Evolutionary conservation across 2,888 invertebrate genomes (phyloP).

Genomic region (Rhimphoctona megacephalus): DNA sequence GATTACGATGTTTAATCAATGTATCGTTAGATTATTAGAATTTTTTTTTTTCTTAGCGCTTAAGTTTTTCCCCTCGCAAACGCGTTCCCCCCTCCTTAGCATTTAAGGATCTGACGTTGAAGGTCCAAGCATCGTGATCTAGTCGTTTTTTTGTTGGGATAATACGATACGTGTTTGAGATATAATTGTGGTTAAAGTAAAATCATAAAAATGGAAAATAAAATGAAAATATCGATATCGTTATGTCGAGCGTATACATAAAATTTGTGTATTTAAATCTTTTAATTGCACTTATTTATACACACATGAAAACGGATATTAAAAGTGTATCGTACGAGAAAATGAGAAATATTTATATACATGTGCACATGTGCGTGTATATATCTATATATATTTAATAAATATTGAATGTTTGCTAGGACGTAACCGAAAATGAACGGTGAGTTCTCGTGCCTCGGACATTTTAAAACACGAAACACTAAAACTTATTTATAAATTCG

Average conservation of each 20-base stretch:
- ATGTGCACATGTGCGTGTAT: not conserved
- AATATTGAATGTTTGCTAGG: constrained; percentile 45
- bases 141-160: constrained; percentile 81
- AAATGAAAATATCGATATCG: constrained; percentile 1
- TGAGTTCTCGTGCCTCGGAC: constrained; percentile 66
- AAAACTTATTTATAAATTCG: not conserved
- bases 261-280: constrained; percentile 27
- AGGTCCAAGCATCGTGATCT: constrained; percentile 82
- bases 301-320: constrained; percentile 36
- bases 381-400: constrained; percentile 14
- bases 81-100: constrained; percentile 69
- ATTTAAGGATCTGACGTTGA: constrained; percentile 80
- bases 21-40: constrained; percentile 74
- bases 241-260: constrained; percentile 23
- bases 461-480: constrained; percentile 40
- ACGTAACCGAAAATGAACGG: constrained; percentile 50
- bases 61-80: constrained; percentile 71
- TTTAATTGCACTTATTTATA: constrained; percentile 5
- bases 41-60: constrained; percentile 68
- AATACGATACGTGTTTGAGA: constrained; percentile 68
- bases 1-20: constrained; percentile 76
- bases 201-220: not conserved
- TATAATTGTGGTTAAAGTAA: constrained; percentile 21
- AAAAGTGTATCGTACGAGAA: constrained; percentile 38
- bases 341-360: constrained; percentile 45